These are phyloP conservation scores for Ochropleura plecta DNA, from an alignment of 2,888 invertebrate species.

Conservation along the genomic window DNA sequence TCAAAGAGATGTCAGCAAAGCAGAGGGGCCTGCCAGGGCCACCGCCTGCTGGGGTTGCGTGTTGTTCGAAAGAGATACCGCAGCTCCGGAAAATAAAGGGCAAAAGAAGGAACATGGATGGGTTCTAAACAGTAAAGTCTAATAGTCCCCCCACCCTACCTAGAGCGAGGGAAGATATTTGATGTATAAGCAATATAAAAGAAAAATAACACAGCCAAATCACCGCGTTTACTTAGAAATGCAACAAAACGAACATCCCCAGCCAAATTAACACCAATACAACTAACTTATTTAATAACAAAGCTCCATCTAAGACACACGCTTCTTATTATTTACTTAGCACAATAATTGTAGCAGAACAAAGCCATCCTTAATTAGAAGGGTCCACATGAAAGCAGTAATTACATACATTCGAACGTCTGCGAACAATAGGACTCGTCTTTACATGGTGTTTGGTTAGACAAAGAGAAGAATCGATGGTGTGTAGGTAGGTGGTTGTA, in stretches of 20 bases:
- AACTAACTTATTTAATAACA: conserved; percentile 48
- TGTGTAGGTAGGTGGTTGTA: background rate
- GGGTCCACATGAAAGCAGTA: conserved; percentile 84
- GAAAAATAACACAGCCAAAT: background rate
- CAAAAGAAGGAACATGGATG: too few relatives aligned
- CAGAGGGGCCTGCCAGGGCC: too few relatives aligned
- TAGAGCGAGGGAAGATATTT: too few relatives aligned
- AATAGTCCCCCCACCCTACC: too few relatives aligned
- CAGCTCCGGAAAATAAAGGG: too few relatives aligned
- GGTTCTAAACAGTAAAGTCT: too few relatives aligned
- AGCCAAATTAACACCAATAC: conserved; percentile 38
- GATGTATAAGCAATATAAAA: too few relatives aligned
- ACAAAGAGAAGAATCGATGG: conserved; percentile 65
- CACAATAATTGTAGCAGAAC: conserved; percentile 86
- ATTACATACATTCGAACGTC: conserved; percentile 77
- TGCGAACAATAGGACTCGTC: conserved; percentile 67
- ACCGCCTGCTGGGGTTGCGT: too few relatives aligned
- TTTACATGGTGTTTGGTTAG: conserved; percentile 70
- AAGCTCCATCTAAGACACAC: conserved; percentile 72
- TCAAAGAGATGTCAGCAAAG: too few relatives aligned
- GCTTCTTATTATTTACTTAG: conserved; percentile 76
- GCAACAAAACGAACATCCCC: conserved; percentile 3
- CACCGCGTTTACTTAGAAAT: background rate
- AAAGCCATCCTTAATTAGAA: conserved; percentile 83
- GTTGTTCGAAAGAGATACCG: too few relatives aligned